Evolutionary conservation across 2,797 vertebrate species (phyloP).

Genomic region (Macropodus opercularis): DNA sequence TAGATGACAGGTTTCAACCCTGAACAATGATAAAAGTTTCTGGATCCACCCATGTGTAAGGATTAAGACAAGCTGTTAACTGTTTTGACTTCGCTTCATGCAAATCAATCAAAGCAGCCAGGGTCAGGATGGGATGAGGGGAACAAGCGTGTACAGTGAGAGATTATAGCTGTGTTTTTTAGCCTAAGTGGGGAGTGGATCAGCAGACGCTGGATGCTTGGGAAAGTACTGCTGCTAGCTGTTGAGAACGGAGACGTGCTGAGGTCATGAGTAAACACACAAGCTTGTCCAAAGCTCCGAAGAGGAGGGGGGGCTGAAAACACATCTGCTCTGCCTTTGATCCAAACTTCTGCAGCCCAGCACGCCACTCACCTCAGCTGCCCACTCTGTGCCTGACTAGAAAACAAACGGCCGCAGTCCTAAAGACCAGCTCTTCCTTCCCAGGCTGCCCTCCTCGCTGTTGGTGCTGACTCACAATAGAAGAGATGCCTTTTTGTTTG

Average conservation of each 20-base stretch:
- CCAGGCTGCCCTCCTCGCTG: conserved; percentile 67
- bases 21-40: conserved; percentile 56
- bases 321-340: conserved; percentile 85
- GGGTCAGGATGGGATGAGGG: conserved; percentile 18
- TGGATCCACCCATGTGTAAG: conserved; percentile 60
- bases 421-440: conserved; percentile 69
- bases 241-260: conserved; percentile 74
- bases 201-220: conserved; percentile 60
- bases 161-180: conserved; percentile 27
- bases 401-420: conserved; percentile 73
- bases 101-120: conserved; percentile 27
- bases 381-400: conserved; percentile 76
- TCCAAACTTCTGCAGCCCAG: conserved; percentile 80
- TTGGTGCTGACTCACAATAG: conserved; percentile 61
- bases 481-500: conserved; percentile 38
- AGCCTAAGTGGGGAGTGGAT: conserved; percentile 42
- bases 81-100: conserved; percentile 28
- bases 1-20: conserved; percentile 59
- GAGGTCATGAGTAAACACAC: conserved; percentile 80
- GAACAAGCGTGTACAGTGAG: conserved; percentile 6
- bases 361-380: conserved; percentile 78
- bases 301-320: conserved; percentile 71
- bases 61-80: conserved; percentile 55
- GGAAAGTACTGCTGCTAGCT: conserved; percentile 68
- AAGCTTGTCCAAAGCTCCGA: conserved; percentile 67